Conservation (phyloP, 1,140 invertebrate species). For the Ylistrum balloti region DNA sequence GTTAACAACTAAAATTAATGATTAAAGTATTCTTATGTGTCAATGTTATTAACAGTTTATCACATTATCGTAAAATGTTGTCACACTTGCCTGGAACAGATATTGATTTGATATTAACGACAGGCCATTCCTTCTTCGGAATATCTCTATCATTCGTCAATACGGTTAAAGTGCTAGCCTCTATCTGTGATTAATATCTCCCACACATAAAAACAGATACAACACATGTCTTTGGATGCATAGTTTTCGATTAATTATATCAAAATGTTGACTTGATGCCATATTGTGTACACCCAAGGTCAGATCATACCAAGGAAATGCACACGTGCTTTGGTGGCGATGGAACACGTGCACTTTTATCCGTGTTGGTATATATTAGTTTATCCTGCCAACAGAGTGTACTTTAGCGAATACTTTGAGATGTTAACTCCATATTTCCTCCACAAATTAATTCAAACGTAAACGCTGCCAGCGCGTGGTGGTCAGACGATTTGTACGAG, state of each 20-base stretch:
- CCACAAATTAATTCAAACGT: not conserved
- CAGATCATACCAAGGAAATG: constrained; percentile 14
- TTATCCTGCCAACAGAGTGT: not conserved
- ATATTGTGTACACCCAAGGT: constrained; percentile 27
- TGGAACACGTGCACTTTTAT: not conserved
- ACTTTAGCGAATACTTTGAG: not conserved
- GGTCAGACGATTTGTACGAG: constrained; percentile 20
- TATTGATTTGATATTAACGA: too few species aligned
- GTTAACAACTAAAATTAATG: too few species aligned
- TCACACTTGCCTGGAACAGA: too few species aligned
- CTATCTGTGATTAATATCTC: not conserved
- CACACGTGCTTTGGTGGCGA: constrained; percentile 18
- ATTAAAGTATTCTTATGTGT: too few species aligned
- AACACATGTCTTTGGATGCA: not conserved
- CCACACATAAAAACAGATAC: not conserved
- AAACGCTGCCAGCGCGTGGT: not conserved
- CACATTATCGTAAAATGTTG: too few species aligned
- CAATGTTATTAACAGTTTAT: too few species aligned
- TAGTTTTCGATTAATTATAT: constrained; percentile 36
- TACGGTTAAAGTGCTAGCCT: too few species aligned
- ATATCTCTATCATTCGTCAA: too few species aligned
- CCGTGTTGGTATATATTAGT: not conserved
- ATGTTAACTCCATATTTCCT: constrained; percentile 35
- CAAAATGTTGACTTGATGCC: constrained; percentile 8
- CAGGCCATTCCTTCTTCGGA: too few species aligned